Evolutionary conservation across 2,797 vertebrate genomes (phyloP).

Genomic region (Sciurus carolinensis): DNA sequence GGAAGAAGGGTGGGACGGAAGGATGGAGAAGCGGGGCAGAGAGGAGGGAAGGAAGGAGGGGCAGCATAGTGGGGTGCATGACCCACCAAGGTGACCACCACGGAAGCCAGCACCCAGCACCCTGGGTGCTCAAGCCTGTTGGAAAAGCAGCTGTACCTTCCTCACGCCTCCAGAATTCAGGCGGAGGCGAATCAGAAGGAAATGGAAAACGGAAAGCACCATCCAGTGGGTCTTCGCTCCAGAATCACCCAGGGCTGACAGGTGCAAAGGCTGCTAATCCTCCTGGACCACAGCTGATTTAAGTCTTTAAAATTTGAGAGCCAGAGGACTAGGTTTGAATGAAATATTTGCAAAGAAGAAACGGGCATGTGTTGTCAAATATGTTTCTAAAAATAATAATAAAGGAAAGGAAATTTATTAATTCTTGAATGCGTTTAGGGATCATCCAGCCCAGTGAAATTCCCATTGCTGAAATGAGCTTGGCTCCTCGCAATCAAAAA

Average conservation of each 20-base stretch:
- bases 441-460: conserved; percentile 57
- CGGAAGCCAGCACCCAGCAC: neutral
- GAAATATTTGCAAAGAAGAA: conserved; percentile 46
- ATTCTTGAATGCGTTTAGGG: conserved; percentile 67
- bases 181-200: neutral
- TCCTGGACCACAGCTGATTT: neutral
- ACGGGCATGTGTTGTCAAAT: neutral
- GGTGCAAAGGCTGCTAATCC: neutral
- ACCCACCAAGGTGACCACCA: neutral
- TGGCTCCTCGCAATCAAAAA: conserved; percentile 56
- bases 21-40: neutral
- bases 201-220: neutral
- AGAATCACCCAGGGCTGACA: neutral
- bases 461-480: conserved; percentile 37
- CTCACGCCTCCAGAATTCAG: neutral
- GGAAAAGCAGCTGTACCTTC: neutral
- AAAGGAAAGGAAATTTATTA: conserved; percentile 52
- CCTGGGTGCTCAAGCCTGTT: neutral
- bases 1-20: neutral
- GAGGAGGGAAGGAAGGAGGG: too few relatives aligned
- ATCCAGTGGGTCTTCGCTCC: neutral
- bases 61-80: neutral
- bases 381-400: neutral
- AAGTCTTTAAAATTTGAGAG: conserved; percentile 60
- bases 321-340: conserved; percentile 29